phyloP scores from a whole-genome alignment of 1,140 invertebrate species.

The Macrosteles quadrilineatus region DNA sequence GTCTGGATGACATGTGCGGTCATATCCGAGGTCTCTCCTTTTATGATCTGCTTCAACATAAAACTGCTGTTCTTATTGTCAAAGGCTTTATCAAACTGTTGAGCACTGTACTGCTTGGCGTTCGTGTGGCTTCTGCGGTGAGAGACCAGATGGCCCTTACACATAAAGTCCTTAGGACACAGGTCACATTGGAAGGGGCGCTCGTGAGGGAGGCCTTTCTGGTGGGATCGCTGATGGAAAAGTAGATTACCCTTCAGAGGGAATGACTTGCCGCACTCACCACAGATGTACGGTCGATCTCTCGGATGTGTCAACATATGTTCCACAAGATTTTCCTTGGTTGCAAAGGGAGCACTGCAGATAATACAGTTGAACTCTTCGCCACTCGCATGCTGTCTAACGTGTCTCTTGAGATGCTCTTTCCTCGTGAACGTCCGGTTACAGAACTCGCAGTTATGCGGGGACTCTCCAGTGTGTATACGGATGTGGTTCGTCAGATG shows the following conservation, averaged over 20 bases:
- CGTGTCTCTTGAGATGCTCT: conserved; percentile 78
- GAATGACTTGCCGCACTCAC: conserved; percentile 46
- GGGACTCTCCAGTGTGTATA: conserved; percentile 74
- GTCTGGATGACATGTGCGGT: conserved; percentile 41
- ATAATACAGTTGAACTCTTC: conserved; percentile 81
- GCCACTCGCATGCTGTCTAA: conserved; percentile 89
- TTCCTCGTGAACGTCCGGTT: conserved; percentile 80
- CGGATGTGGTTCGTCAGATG: conserved; percentile 88
- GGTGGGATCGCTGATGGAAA: conserved; percentile 89
- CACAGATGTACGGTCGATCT: conserved; percentile 56
- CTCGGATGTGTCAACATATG: conserved; percentile 82
- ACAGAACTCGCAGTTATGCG: conserved; percentile 79
- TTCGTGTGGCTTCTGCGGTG: conserved; percentile 84
- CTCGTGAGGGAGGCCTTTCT: conserved; percentile 79
- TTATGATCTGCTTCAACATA: conserved; percentile 46
- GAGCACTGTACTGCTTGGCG: conserved; percentile 77
- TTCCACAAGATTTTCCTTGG: conserved; percentile 83
- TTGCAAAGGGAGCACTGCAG: conserved; percentile 84
- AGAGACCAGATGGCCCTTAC: conserved; percentile 88
- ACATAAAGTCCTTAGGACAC: conserved; percentile 95
- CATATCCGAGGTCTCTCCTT: conserved; percentile 56
- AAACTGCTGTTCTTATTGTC: conserved; percentile 75
- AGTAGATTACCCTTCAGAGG: conserved; percentile 46
- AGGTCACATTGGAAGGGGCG: conserved; percentile 93
- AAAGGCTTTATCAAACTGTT: conserved; percentile 75